phyloP scores from a whole-genome alignment of 2,113 vertebrate genomes.

The Coptodon rendalli region DNA sequence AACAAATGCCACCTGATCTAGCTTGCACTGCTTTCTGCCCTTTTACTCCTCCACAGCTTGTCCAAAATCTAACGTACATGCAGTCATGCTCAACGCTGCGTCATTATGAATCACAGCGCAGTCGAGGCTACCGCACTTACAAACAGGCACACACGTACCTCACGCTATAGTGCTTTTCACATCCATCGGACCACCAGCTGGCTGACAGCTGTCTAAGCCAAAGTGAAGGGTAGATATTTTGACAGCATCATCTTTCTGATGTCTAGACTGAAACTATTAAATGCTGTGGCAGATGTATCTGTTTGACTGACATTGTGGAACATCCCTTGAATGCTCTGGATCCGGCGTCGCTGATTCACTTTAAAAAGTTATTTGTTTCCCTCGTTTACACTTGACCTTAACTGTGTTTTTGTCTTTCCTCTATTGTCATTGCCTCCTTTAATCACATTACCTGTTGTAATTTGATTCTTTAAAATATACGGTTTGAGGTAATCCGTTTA shows the following conservation, averaged over 20 bases:
- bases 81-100: neutral
- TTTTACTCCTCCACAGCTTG: neutral
- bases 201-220: conserved; percentile 56
- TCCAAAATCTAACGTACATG: neutral
- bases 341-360: conserved; percentile 1
- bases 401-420: neutral
- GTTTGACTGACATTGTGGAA: conserved; percentile 47
- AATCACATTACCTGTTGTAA: neutral
- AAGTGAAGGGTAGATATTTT: conserved; percentile 50
- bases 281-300: conserved; percentile 25
- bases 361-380: conserved; percentile 17
- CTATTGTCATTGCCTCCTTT: neutral
- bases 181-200: conserved; percentile 56
- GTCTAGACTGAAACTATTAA: conserved; percentile 55
- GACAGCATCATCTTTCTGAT: conserved; percentile 59
- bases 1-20: neutral
- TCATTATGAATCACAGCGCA: neutral
- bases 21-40: neutral
- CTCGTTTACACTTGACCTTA: neutral
- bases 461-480: neutral
- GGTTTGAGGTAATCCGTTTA: neutral
- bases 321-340: conserved; percentile 3
- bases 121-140: neutral
- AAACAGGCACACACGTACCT: neutral
- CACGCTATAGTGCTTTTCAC: neutral